phyloP scores from a whole-genome alignment of 2,888 invertebrate genomes.

The Agrotis segetum region DNA sequence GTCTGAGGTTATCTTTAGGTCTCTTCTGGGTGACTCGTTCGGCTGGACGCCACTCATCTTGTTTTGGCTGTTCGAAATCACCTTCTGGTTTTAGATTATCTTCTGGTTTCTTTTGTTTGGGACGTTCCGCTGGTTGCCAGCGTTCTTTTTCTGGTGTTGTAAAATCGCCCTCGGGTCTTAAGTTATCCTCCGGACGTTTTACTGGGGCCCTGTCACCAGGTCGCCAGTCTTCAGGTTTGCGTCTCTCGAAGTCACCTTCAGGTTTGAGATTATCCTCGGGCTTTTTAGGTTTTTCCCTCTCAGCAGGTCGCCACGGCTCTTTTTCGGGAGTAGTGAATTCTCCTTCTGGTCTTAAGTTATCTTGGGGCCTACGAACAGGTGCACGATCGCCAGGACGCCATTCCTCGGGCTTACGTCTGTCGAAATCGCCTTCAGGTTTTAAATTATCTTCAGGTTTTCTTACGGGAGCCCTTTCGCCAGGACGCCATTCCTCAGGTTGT shows the following conservation, averaged over 20 bases:
- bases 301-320: slow-evolving; percentile 91
- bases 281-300: slow-evolving; percentile 90
- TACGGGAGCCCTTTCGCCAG: slow-evolving; percentile 85
- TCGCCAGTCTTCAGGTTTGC: slow-evolving; percentile 83
- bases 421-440: slow-evolving; percentile 90
- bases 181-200: slow-evolving; percentile 88
- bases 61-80: slow-evolving; percentile 80
- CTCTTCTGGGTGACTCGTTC: slow-evolving; percentile 88
- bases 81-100: slow-evolving; percentile 91
- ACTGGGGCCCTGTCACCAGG: slow-evolving; percentile 87
- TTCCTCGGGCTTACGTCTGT: slow-evolving; percentile 75
- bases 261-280: slow-evolving; percentile 92
- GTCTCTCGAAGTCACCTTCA: slow-evolving; percentile 89
- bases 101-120: slow-evolving; percentile 79
- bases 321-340: slow-evolving; percentile 80
- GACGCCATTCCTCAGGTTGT: slow-evolving; percentile 84
- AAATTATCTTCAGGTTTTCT: slow-evolving; percentile 89
- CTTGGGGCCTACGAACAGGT: slow-evolving; percentile 87
- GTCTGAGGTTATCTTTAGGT: slow-evolving; percentile 83
- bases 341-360: slow-evolving; percentile 73
- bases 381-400: slow-evolving; percentile 87
- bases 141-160: slow-evolving; percentile 75
- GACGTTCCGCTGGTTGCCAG: slow-evolving; percentile 84
- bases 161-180: slow-evolving; percentile 82
- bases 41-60: slow-evolving; percentile 77